Evolutionary conservation across 2,113 vertebrate species (phyloP), one percentile per base, ranked within the genome.

Genomic region (Hippocampus comes): DNA sequence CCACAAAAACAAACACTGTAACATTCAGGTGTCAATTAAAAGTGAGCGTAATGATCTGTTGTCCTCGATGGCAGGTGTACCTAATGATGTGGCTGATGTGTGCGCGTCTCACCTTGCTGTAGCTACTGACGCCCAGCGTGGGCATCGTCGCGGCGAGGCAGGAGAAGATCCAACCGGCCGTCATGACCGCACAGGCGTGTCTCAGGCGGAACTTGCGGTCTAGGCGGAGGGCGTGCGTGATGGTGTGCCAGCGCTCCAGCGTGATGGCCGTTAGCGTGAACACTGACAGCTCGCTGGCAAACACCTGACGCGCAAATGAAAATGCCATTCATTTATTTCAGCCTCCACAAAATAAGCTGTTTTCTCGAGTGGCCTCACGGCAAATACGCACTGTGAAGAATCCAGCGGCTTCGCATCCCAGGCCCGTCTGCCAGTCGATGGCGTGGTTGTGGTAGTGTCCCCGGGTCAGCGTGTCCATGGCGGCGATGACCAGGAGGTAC

Each of bases 241-340:
- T 99, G 78, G 97, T 99, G 70, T 99, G 94, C 97, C 97, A 99
- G 42, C 97, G 94, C 72, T 99, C 97, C 75, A 99, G 72, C 0
- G 97, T 97, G 90, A 99, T 97, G 27, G 90, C 93, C 0, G 95
- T 98, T 70, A 99, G 81, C 0, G 97, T 99, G 83, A 95, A 99
- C 7, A 99, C 93, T 0, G 97, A 99, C 10, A 99, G 91, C 72
- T 99, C 96, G 0, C 96, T 99, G 30, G 96, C 95, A 74, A 99
- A 99, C 67, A 99, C 89, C 90, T 91, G 15, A 68, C 71, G 67
- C 42, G 63, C 42, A 11, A 5, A 46, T 46, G 14, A 14, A 12
- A 49, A 18, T 49, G 41, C 21, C 2, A 11, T 25, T 17, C 6
- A 25, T n/a, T 23, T 9, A 11, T n/a, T 56, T 9, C n/a, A 1